phyloP scores from a whole-genome alignment of 2,797 vertebrate genomes.

The Cetoscarus ocellatus region DNA sequence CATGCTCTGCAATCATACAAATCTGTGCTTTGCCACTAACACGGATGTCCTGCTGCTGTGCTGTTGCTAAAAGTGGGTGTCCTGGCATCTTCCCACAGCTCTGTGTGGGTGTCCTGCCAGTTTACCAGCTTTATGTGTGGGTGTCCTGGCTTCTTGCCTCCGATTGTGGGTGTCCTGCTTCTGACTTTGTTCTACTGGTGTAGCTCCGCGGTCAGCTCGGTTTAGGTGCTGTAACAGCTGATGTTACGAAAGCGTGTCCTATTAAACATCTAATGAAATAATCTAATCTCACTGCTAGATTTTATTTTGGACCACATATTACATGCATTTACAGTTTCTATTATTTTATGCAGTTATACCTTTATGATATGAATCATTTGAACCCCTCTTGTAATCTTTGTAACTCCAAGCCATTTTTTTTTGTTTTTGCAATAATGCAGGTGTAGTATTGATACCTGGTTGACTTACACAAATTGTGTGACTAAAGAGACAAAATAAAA shows the following conservation, averaged over 20 bases:
- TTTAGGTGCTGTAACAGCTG: background rate
- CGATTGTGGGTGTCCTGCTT: conserved; percentile 37
- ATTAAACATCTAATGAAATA: background rate
- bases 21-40: conserved; percentile 16
- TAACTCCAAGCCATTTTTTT: too few species aligned
- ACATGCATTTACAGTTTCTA: too few species aligned
- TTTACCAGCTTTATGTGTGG: conserved; percentile 25
- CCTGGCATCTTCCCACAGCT: conserved; percentile 21
- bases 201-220: conserved; percentile 20
- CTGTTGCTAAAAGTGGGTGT: conserved; percentile 28
- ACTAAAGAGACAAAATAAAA: too few species aligned
- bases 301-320: background rate
- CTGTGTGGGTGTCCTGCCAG: conserved; percentile 41
- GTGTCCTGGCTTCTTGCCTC: conserved; percentile 20
- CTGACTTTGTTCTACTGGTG: conserved; percentile 26
- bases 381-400: too few species aligned
- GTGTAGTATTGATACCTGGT: too few species aligned
- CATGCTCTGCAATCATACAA: conserved; percentile 8
- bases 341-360: too few species aligned
- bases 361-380: too few species aligned
- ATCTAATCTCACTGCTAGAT: background rate
- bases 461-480: too few species aligned
- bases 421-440: too few species aligned
- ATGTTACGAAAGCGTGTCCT: background rate
- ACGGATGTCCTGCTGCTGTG: conserved; percentile 16